phyloP scores from a whole-genome alignment of 2,113 vertebrate genomes.

The Mormoops blainvillei region DNA sequence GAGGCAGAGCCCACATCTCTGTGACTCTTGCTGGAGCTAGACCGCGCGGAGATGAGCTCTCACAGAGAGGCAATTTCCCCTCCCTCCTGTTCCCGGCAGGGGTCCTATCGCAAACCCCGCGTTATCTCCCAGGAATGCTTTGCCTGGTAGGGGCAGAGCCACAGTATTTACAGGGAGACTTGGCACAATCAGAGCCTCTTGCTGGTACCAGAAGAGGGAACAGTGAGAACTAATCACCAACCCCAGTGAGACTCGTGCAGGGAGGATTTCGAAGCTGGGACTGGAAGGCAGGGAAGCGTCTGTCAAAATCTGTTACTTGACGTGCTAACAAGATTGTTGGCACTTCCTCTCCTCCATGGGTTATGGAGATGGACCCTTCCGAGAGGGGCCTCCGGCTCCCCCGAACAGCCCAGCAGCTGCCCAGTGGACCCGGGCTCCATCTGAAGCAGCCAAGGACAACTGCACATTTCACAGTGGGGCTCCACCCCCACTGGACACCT shows the following conservation, averaged over 20 bases:
- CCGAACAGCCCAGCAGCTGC: background rate
- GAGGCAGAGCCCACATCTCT: background rate
- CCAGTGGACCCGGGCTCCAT: background rate
- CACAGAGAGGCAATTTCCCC: background rate
- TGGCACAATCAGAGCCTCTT: constrained; percentile 23
- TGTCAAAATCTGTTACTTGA: background rate
- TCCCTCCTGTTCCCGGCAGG: background rate
- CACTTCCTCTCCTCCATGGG: background rate
- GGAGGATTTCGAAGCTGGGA: background rate
- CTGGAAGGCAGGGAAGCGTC: background rate
- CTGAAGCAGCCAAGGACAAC: background rate
- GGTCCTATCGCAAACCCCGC: background rate
- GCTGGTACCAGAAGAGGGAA: constrained; percentile 43
- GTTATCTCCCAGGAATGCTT: constrained; percentile 8
- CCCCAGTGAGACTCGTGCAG: background rate
- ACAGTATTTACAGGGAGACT: background rate
- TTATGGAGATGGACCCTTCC: background rate
- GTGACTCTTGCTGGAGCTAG: background rate
- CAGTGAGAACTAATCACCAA: constrained; percentile 50
- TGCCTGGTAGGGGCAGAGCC: background rate
- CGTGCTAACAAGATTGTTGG: background rate
- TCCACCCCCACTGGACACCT: background rate
- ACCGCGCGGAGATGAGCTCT: background rate
- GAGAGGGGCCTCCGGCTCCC: background rate
- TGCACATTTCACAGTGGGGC: background rate